A percentile compares a stretch with the other conserved stretches of the same genome.
phyloP scores from a whole-genome alignment of 1,140 invertebrate species.

The Drosophila nebulosa region DNA sequence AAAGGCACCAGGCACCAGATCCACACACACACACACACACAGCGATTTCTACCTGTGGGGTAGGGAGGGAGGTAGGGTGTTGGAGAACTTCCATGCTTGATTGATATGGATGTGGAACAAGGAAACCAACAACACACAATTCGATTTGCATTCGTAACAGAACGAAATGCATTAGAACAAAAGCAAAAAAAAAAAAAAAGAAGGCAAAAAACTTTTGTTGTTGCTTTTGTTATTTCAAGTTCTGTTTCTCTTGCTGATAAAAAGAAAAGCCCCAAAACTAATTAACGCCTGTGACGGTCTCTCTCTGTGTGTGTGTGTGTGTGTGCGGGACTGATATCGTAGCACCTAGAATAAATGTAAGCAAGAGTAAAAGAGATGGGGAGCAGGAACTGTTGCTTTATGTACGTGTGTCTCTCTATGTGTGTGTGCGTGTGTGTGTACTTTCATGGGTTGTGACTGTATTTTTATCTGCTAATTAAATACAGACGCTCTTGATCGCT shows the following conservation, averaged over 20 bases:
- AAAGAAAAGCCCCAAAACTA: constrained; percentile 76
- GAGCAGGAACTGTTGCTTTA: neutral
- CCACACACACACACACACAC: neutral
- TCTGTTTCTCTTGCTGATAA: constrained; percentile 57
- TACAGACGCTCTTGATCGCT: constrained; percentile 73
- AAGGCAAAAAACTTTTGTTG: neutral
- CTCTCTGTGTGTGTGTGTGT: constrained; percentile 10
- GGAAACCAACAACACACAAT: constrained; percentile 39
- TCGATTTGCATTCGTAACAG: constrained; percentile 72
- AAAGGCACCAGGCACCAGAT: neutral
- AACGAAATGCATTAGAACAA: constrained; percentile 68
- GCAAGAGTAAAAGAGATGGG: constrained; percentile 29
- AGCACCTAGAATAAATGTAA: neutral
- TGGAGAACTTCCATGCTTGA: constrained; percentile 16
- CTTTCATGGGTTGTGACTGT: constrained; percentile 60
- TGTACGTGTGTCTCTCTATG: constrained; percentile 2
- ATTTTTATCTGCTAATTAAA: constrained; percentile 80
- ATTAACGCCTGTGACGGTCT: constrained; percentile 63
- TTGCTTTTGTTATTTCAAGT: constrained; percentile 16
- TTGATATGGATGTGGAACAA: constrained; percentile 41
- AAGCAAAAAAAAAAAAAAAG: constrained; percentile 1
- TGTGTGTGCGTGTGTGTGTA: constrained; percentile 33
- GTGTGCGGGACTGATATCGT: constrained; percentile 5
- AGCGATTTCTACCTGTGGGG: neutral
- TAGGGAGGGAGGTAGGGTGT: constrained; percentile 1